These are phyloP conservation scores for Pungitius pungitius DNA, from an alignment of 2,113 vertebrate genomes.

Conservation along the genomic window DNA sequence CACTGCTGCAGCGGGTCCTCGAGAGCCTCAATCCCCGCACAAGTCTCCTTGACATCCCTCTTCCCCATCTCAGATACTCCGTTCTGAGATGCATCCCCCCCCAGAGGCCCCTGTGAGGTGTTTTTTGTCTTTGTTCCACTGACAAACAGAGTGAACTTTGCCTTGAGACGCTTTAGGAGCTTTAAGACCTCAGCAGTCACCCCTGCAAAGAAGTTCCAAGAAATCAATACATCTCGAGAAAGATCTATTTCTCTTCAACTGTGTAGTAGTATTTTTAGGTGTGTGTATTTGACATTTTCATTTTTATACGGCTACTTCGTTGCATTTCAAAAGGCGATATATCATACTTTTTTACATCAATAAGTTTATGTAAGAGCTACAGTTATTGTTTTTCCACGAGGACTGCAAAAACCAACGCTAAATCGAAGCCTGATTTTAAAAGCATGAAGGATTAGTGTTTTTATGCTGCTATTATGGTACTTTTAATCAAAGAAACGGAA, in stretches of 20 bases:
- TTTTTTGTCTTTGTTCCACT: constrained; percentile 50
- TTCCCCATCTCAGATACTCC: constrained; percentile 41
- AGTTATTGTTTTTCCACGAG: neutral
- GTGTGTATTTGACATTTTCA: neutral
- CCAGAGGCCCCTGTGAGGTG: constrained; percentile 19
- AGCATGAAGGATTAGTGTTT: neutral
- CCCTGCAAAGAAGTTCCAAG: neutral
- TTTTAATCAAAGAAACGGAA: neutral
- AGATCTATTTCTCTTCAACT: constrained; percentile 4
- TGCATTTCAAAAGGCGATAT: neutral
- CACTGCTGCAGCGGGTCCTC: constrained; percentile 32
- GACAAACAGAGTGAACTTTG: constrained; percentile 30
- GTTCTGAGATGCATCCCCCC: constrained; percentile 17
- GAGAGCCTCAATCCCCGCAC: constrained; percentile 43
- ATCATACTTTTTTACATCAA: neutral
- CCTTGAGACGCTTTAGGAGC: neutral
- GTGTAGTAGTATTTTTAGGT: neutral
- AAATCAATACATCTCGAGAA: neutral
- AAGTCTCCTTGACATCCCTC: constrained; percentile 54
- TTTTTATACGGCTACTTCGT: neutral
- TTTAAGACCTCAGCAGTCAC: constrained; percentile 9
- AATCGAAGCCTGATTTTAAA: neutral
- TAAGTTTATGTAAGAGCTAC: neutral
- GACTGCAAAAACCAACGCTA: neutral
- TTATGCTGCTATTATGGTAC: neutral